phyloP scores from a whole-genome alignment of 1,140 invertebrate species.

The Sycobia sp. region DNA sequence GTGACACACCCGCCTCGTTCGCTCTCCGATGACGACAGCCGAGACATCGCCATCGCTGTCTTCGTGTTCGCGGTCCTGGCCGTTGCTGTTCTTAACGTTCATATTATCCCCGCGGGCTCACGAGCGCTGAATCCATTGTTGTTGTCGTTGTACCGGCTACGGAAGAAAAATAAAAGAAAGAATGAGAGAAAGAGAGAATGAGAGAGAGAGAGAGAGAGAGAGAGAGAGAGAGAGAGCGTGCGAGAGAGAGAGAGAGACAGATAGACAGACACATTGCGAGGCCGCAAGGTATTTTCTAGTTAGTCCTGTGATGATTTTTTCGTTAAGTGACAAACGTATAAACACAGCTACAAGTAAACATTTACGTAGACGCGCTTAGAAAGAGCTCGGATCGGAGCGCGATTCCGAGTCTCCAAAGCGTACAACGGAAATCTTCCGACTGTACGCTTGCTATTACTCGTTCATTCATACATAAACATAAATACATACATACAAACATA shows the following conservation, averaged over 20 bases:
- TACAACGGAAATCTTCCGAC: background rate
- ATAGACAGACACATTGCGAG: constrained; percentile 40
- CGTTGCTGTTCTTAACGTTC: constrained; percentile 35
- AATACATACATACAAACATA: too few relatives aligned
- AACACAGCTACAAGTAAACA: too few relatives aligned
- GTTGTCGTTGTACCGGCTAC: constrained; percentile 29
- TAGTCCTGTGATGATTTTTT: constrained; percentile 62
- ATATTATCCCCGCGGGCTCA: too few relatives aligned
- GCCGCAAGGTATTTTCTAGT: constrained; percentile 56
- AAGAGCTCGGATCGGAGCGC: background rate
- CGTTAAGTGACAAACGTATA: constrained; percentile 49
- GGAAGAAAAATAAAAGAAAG: too few relatives aligned
- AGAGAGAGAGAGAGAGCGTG: too few relatives aligned
- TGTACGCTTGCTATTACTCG: background rate
- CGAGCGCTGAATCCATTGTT: constrained; percentile 21
- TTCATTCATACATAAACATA: background rate
- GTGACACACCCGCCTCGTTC: constrained; percentile 1
- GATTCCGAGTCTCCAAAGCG: background rate
- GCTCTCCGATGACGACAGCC: constrained; percentile 7
- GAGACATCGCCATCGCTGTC: constrained; percentile 35
- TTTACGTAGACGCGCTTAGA: too few relatives aligned
- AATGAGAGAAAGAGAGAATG: too few relatives aligned
- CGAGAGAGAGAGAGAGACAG: too few relatives aligned
- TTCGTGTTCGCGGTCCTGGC: constrained; percentile 31
- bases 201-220: too few relatives aligned